phyloP scores from a whole-genome alignment of 2,113 vertebrate genomes.

The Canis aureus region DNA sequence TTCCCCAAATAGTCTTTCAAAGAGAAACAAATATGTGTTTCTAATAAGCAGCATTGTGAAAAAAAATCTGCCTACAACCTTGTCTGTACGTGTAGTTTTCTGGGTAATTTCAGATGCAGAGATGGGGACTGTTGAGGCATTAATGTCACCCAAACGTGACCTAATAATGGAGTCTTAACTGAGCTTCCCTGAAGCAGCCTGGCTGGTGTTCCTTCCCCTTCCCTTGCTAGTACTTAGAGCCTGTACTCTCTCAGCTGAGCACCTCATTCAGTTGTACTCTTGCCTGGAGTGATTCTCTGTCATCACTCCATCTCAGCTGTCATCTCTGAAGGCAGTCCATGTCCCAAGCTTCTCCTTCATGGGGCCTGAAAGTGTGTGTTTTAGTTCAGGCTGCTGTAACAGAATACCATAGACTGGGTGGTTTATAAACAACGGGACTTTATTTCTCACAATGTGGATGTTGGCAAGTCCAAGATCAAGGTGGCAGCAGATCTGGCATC shows the following conservation, averaged over 20 bases:
- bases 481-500: not conserved
- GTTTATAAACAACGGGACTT: not conserved
- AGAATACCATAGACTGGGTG: not conserved
- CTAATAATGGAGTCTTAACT: not conserved
- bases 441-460: not conserved
- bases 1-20: not conserved
- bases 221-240: not conserved
- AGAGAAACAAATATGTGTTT: constrained; percentile 31
- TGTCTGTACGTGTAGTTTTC: constrained; percentile 30
- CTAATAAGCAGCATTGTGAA: not conserved
- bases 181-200: not conserved
- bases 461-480: not conserved
- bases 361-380: not conserved
- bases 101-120: not conserved
- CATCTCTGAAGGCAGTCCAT: not conserved
- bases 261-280: not conserved
- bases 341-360: not conserved
- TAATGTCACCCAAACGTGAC: not conserved
- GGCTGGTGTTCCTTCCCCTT: not conserved
- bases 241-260: not conserved
- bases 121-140: not conserved
- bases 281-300: not conserved
- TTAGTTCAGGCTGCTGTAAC: not conserved
- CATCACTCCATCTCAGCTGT: not conserved
- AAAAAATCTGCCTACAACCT: not conserved